Evolutionary conservation across 2,888 invertebrate species (phyloP), one percentile per base, ranked within the genome.

Genomic region (Meta bourneti): DNA sequence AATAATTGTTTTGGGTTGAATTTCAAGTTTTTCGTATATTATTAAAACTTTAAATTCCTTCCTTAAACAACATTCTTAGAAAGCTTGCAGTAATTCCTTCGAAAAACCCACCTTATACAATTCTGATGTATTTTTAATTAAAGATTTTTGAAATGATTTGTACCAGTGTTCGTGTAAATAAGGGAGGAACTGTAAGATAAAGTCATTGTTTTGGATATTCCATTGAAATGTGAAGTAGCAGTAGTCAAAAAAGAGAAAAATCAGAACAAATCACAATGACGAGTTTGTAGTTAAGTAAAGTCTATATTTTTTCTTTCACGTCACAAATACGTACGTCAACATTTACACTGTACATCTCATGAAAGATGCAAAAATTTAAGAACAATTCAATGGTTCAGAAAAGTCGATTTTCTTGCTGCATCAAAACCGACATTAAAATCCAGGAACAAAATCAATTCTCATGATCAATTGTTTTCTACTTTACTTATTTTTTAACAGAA

Each of bases 331-430:
- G 92, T 89, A 92, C 92, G 88, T 80, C 71, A 89, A 92, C 92
- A 92, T 92, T 92, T 92, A 92, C 92, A 92, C 85, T 92, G 92
- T 92, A 89, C 92, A 92, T 92, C 92, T 91, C 81, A 86, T 92
- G 89, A 85, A 77, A 92, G 92, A 92, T 92, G 92, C 89, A 92
- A 86, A 88, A 79, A 83, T 91, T 84, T 86, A 83, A 88, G 91
- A 91, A 91, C 83, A 91, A 80, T 20, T 49, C 48, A 34, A 69
- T 90, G 77, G 69, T 87, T 87, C 72, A 72, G 72, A 74, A 87
- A 91, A 70, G 77, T 52, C 61, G 83, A 79, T 91, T 85, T 34
- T 80, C 49, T 71, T 89, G 74, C 49, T 87, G 87, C 91, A 91
- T 91, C 72, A 83, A 91, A 87, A 83, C 82, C 82, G 78, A 78